phyloP scores from a whole-genome alignment of 23 tunicate genomes.

The Trididemnum miniatum region DNA sequence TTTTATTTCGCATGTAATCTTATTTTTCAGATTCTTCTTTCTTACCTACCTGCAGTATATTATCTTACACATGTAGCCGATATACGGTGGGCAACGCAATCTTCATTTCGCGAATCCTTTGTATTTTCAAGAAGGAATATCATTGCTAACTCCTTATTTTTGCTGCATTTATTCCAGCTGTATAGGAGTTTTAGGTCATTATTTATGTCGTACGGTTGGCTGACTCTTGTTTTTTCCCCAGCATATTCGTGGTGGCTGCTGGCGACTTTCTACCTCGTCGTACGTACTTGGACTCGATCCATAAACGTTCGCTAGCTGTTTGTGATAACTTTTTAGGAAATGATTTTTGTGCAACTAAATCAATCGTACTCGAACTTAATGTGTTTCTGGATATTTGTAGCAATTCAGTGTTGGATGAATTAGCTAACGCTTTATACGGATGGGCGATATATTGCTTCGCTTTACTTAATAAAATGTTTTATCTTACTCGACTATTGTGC shows the following conservation, averaged over 20 bases:
- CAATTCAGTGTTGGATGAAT: too few relatives aligned
- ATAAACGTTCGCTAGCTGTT: too few relatives aligned
- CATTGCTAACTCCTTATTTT: background rate
- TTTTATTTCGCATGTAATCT: too few relatives aligned
- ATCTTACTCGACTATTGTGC: too few relatives aligned
- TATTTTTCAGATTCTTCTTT: constrained; percentile 34
- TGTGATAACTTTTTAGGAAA: too few relatives aligned
- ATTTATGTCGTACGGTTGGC: constrained; percentile 21
- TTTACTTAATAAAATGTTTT: too few relatives aligned
- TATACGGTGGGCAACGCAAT: constrained; percentile 8
- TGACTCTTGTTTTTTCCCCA: constrained; percentile 12
- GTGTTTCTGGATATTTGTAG: too few relatives aligned
- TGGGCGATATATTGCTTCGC: too few relatives aligned
- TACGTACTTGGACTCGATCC: constrained; percentile 8
- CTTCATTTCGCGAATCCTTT: background rate
- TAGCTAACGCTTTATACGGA: too few relatives aligned
- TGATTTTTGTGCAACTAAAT: too few relatives aligned
- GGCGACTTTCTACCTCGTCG: background rate
- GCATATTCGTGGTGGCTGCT: constrained; percentile 30
- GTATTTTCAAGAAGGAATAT: background rate
- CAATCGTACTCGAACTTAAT: too few relatives aligned
- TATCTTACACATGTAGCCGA: constrained; percentile 28
- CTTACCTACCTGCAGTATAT: constrained; percentile 27
- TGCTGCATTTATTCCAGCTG: constrained; percentile 5
- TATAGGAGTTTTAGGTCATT: background rate